These are phyloP conservation scores for Macrotis lagotis DNA, from an alignment of 2,113 vertebrate genomes.

Conservation along the genomic window DNA sequence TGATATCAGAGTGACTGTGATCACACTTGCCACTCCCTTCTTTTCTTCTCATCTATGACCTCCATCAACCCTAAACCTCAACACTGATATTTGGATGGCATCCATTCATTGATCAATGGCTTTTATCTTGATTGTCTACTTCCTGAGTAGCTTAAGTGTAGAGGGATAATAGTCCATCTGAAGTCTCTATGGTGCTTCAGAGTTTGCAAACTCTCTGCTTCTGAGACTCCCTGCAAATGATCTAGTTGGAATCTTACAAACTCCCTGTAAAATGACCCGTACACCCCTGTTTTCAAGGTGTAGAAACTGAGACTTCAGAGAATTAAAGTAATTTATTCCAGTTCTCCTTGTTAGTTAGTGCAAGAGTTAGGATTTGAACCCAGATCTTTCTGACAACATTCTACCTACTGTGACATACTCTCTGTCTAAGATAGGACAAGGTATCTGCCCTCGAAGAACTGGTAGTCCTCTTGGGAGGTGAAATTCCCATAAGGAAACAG, in stretches of 20 bases:
- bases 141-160: no score
- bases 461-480: background rate
- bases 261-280: background rate
- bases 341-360: background rate
- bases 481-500: background rate
- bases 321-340: background rate
- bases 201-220: background rate
- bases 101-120: background rate
- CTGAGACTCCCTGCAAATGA: background rate
- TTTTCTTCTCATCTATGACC: background rate
- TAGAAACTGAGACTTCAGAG: background rate
- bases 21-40: background rate
- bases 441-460: background rate
- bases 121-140: background rate
- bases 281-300: conserved; percentile 89
- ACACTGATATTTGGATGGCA: no score
- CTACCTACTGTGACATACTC: background rate
- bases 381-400: background rate
- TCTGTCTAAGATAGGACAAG: background rate
- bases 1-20: background rate
- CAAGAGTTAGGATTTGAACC: background rate
- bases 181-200: no score
- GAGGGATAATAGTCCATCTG: background rate
- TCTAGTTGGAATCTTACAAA: background rate
- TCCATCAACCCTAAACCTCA: no score